Conservation (phyloP, 2,888 invertebrate species). For the Opisthograptis luteolata region DNA sequence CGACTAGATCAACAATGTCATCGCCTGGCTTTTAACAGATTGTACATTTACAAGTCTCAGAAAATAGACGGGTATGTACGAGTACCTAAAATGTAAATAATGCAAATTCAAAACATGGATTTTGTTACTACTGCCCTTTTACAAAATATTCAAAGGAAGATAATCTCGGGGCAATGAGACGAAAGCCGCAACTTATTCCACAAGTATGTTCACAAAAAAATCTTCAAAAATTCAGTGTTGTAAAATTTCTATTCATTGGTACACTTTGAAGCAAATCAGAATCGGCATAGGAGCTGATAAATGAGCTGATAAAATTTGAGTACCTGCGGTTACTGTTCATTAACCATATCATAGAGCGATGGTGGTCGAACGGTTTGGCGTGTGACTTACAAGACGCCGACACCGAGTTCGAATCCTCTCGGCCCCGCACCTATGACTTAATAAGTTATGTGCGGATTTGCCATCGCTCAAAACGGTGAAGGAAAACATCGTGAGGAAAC, state of each 20-base stretch:
- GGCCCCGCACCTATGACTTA: too few species aligned
- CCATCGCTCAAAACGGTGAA: too few species aligned
- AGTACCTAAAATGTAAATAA: slow-evolving; percentile 13
- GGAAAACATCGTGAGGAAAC: too few species aligned
- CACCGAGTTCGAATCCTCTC: too few species aligned
- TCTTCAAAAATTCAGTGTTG: slow-evolving; percentile 10
- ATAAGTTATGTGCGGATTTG: too few species aligned
- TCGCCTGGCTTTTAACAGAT: background rate
- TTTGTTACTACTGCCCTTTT: slow-evolving; percentile 16
- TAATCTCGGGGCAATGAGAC: slow-evolving; percentile 25
- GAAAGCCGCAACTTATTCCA: slow-evolving; percentile 26
- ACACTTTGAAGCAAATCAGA: slow-evolving; percentile 5
- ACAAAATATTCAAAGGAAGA: slow-evolving; percentile 29
- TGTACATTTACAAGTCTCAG: background rate
- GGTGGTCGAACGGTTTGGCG: too few species aligned
- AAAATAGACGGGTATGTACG: slow-evolving; percentile 10
- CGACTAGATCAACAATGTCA: background rate
- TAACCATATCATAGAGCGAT: too few species aligned
- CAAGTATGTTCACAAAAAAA: slow-evolving; percentile 27
- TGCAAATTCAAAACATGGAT: slow-evolving; percentile 29
- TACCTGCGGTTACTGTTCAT: too few species aligned
- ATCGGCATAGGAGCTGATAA: background rate
- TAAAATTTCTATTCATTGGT: slow-evolving; percentile 23
- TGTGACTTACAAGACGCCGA: too few species aligned
- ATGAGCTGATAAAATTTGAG: background rate